These are phyloP conservation scores for Clupea harengus DNA, from an alignment of 2,113 vertebrate species.

Conservation along the genomic window DNA sequence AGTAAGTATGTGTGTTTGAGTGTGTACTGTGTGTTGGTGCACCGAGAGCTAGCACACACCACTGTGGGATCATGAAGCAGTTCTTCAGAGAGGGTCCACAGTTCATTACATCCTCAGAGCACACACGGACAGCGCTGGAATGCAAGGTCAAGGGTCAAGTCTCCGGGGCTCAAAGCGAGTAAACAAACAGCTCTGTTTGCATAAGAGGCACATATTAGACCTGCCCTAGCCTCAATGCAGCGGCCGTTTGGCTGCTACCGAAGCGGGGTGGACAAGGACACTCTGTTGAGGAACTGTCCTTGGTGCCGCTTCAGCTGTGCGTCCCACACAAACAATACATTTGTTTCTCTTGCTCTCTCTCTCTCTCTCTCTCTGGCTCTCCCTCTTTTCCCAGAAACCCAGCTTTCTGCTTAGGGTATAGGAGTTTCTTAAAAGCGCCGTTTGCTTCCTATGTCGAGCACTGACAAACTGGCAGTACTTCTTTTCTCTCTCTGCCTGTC, in stretches of 20 bases:
- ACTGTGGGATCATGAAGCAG: background rate
- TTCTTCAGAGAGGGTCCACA: background rate
- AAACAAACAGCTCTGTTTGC: conserved; percentile 7
- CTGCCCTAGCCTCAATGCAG: background rate
- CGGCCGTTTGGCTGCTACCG: background rate
- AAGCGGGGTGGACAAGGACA: background rate
- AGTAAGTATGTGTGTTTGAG: background rate
- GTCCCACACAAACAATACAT: background rate
- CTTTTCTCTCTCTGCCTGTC: background rate
- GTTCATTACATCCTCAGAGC: background rate
- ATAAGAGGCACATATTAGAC: background rate
- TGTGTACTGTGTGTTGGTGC: background rate
- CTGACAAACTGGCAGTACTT: background rate
- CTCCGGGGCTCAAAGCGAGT: background rate
- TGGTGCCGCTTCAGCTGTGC: background rate
- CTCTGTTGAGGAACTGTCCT: background rate
- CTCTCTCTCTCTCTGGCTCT: background rate
- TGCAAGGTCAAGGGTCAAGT: conserved; percentile 12
- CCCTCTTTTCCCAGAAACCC: background rate
- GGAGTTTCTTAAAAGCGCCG: background rate
- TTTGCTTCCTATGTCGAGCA: background rate
- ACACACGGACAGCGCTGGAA: background rate
- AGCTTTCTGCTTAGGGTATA: background rate
- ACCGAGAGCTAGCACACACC: background rate
- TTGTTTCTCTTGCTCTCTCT: background rate